Conservation (phyloP, 2,888 invertebrate genomes). For the Mesochorus sp. region DNA sequence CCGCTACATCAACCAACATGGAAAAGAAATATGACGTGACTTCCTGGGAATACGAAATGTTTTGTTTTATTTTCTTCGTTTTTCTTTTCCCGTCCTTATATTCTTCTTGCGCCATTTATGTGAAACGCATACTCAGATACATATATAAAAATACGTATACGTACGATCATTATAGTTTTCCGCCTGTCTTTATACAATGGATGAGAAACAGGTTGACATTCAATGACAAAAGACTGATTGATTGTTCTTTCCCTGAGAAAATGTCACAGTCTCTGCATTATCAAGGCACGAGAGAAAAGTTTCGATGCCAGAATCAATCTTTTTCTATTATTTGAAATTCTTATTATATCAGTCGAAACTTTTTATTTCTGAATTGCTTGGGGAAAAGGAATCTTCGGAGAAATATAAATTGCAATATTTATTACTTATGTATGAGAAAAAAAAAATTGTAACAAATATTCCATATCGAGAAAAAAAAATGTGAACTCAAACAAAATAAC, state of each 20-base stretch:
- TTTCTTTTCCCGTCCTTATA: slow-evolving; percentile 2
- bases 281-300: slow-evolving; percentile 31
- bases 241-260: slow-evolving; percentile 55
- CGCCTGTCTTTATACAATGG: slow-evolving; percentile 32
- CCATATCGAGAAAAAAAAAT: not conserved
- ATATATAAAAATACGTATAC: slow-evolving; percentile 8
- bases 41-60: slow-evolving; percentile 65
- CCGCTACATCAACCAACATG: slow-evolving; percentile 53
- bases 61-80: slow-evolving; percentile 44
- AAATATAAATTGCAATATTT: not conserved
- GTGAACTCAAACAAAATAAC: no score
- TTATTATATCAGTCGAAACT: not conserved
- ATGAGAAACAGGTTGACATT: slow-evolving; percentile 48
- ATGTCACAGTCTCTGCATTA: slow-evolving; percentile 10
- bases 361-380: not conserved
- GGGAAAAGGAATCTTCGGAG: not conserved
- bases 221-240: slow-evolving; percentile 64
- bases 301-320: slow-evolving; percentile 37
- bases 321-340: slow-evolving; percentile 15
- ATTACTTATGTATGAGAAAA: no score
- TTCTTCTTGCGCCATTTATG: slow-evolving; percentile 18
- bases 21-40: slow-evolving; percentile 67
- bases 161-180: slow-evolving; percentile 55
- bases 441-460: not conserved
- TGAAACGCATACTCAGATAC: not conserved